Evolutionary conservation across 2,797 vertebrate genomes (phyloP).

Genomic region (Novumbra hubbsi): DNA sequence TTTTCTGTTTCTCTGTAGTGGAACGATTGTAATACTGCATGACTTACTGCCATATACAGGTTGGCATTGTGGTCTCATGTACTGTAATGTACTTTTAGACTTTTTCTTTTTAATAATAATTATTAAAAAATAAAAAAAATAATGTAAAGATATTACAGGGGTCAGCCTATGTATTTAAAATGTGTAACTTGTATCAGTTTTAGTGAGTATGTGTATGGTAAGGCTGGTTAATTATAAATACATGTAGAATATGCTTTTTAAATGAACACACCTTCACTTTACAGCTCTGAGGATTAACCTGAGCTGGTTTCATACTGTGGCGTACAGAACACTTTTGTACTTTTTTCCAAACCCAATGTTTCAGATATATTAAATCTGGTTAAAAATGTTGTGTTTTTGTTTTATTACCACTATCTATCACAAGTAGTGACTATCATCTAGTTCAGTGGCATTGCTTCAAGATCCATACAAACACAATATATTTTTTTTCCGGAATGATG

Average conservation of each 20-base stretch:
- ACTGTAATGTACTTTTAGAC: constrained; percentile 76
- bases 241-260: constrained; percentile 77
- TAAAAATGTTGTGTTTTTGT: constrained; percentile 62
- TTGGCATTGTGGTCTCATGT: constrained; percentile 71
- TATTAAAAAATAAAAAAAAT: constrained; percentile 35
- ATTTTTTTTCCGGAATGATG: background rate
- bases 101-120: constrained; percentile 66
- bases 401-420: constrained; percentile 2
- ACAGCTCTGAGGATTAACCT: constrained; percentile 59
- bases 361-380: constrained; percentile 90
- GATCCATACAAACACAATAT: background rate
- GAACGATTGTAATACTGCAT: constrained; percentile 75
- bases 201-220: constrained; percentile 79
- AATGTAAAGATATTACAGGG: constrained; percentile 81
- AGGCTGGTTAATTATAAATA: constrained; percentile 71
- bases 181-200: constrained; percentile 84
- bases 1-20: constrained; percentile 68
- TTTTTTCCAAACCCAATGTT: constrained; percentile 85
- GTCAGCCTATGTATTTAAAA: constrained; percentile 84
- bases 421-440: background rate
- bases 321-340: constrained; percentile 92
- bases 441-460: background rate
- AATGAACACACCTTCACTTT: constrained; percentile 80
- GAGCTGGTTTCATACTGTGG: constrained; percentile 87
- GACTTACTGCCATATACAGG: constrained; percentile 72